Evolutionary conservation across 1,140 invertebrate genomes (phyloP), one percentile per base, ranked within the genome.

Genomic region (Leptinotarsa defecta): DNA sequence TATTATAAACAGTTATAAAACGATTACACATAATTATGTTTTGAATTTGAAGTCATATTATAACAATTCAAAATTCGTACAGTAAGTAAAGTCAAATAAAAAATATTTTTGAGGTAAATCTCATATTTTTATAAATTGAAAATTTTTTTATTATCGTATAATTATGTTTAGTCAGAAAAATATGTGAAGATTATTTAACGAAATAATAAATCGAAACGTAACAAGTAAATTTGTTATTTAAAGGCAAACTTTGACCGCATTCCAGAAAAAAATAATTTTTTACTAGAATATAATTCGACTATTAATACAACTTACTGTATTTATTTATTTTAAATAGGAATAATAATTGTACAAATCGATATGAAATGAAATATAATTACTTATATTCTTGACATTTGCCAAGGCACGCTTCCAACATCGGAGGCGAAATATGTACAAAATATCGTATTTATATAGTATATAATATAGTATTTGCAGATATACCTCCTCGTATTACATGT

Each of bases 361-460:
- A 65, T 65, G 64, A 65, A 65, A 65, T 65, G 64, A 65, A 65
- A 65, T 65, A 65, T 65, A 65, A 69, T 48, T 69, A 64, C 43
- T 73, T 65, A 73, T 73, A 73, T 73, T 62, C 49, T 73, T 43
- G 61, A 43, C 71, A 73, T 73, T 64, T 73, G 71, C 71, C 71
- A 74, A 57, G 73, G 64, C 27, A 69, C 68, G 68, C 27, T 48
- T 43, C 68, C 43, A 63, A 63, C 52, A 27, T 27, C 52, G 27
- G 65, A 49, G 15, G 73, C 48, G 24, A 77, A 77, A 75, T 77
- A 77, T 72, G 75, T 75, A 68, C 68, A 61, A 62, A 77, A 62
- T 27, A 72, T 57, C 13, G 52, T n/a, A n/a, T n/a, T n/a, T n/a
- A n/a, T n/a, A n/a, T n/a, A n/a, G n/a, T n/a, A n/a, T n/a, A n/a